Evolutionary conservation across 2,113 vertebrate genomes (phyloP).

Genomic region (Microcebus griseorufus): DNA sequence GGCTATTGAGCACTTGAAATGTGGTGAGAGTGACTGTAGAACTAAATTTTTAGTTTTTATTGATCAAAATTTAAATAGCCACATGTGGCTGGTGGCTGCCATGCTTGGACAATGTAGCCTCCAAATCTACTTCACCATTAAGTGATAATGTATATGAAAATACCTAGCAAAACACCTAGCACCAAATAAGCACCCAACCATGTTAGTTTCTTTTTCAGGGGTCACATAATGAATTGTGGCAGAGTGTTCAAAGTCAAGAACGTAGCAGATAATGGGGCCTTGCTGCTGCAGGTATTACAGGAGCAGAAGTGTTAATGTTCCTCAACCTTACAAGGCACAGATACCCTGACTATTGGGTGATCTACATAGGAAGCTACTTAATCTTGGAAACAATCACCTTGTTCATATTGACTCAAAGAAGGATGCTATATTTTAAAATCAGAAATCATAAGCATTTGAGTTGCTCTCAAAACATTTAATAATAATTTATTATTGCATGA

Average conservation of each 20-base stretch:
- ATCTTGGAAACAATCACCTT: conserved; percentile 7
- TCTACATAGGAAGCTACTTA: neutral
- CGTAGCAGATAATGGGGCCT: neutral
- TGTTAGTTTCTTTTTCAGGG: neutral
- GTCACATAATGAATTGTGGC: neutral
- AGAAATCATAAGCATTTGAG: neutral
- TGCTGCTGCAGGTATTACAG: neutral
- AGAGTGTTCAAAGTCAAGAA: neutral
- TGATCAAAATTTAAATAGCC: conserved; percentile 3
- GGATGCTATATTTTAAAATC: neutral
- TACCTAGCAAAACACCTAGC: neutral
- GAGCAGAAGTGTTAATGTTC: neutral
- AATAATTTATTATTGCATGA: neutral
- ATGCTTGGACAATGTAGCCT: neutral
- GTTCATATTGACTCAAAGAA: conserved; percentile 4
- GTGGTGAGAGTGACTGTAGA: neutral
- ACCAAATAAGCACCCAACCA: neutral
- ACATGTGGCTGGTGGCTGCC: neutral
- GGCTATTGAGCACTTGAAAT: neutral
- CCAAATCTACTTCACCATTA: neutral
- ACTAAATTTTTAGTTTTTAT: conserved; percentile 17
- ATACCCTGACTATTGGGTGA: neutral
- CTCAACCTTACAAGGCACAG: neutral
- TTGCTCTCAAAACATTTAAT: conserved; percentile 23
- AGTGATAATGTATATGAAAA: neutral